These are phyloP conservation scores for Rhea americana DNA, from an alignment of 2,113 vertebrate species.

Conservation along the genomic window DNA sequence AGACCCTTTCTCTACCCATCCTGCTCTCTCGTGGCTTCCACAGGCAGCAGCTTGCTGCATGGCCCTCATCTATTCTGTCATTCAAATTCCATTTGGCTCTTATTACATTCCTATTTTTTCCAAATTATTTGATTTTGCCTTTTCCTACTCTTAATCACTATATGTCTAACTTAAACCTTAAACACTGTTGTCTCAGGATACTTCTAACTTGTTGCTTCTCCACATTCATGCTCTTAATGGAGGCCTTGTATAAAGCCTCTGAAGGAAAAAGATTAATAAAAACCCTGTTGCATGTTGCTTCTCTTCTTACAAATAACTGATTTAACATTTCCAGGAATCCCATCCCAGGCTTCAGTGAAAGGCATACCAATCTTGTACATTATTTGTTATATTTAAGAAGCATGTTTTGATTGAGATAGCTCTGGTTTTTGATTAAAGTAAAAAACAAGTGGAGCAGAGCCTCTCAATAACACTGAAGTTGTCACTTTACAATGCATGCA, in stretches of 20 bases:
- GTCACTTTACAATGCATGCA: neutral
- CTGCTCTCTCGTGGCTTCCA: neutral
- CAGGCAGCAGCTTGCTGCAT: neutral
- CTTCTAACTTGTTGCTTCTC: neutral
- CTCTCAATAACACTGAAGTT: neutral
- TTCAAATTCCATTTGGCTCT: neutral
- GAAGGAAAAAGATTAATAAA: neutral
- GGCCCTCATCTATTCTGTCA: neutral
- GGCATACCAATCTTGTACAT: neutral
- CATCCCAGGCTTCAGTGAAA: neutral
- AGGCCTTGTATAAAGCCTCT: neutral
- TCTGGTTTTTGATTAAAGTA: slow-evolving; percentile 9
- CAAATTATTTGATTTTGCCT: neutral
- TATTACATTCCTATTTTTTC: neutral
- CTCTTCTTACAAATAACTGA: neutral
- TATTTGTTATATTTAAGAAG: slow-evolving; percentile 1
- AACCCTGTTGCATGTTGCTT: neutral
- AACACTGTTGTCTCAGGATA: neutral
- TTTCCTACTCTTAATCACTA: neutral
- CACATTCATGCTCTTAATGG: neutral
- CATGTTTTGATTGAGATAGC: neutral
- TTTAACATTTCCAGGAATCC: neutral
- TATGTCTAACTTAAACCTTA: neutral
- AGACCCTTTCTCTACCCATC: neutral
- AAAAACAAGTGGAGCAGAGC: neutral